Conservation (phyloP, 1,140 invertebrate species). For the Zaprionus africanus region DNA sequence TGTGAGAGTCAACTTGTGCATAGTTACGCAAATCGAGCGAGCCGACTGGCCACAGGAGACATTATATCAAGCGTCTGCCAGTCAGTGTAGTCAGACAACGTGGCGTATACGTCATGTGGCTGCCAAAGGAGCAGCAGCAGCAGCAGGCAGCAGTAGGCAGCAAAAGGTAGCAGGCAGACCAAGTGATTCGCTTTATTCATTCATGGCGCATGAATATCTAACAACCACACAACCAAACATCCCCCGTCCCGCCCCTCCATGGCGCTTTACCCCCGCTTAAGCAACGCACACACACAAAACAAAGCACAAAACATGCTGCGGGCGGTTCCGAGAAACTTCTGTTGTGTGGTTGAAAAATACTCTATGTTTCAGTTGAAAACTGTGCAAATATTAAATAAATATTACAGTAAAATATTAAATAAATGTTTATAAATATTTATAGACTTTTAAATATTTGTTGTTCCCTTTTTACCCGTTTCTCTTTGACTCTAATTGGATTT, state of each 20-base stretch:
- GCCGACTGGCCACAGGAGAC: constrained; percentile 66
- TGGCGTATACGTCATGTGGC: constrained; percentile 63
- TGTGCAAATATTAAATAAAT: background rate
- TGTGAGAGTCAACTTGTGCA: constrained; percentile 77
- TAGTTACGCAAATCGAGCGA: constrained; percentile 72
- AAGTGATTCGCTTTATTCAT: constrained; percentile 69
- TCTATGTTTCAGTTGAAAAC: too few species aligned
- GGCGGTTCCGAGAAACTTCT: background rate
- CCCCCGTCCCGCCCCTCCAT: background rate
- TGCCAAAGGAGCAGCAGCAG: constrained; percentile 33
- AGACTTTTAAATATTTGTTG: background rate
- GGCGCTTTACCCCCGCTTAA: background rate
- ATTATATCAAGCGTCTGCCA: constrained; percentile 61
- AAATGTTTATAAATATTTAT: constrained; percentile 5
- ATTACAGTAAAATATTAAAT: background rate
- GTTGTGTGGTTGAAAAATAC: too few species aligned
- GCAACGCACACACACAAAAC: constrained; percentile 11
- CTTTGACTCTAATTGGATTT: background rate
- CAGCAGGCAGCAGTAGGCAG: constrained; percentile 29
- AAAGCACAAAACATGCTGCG: background rate
- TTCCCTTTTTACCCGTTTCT: background rate
- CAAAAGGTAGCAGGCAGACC: constrained; percentile 53
- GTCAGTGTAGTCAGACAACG: constrained; percentile 61
- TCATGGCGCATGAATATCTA: constrained; percentile 63
- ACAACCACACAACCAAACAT: constrained; percentile 40